A percentile compares a stretch with the other conserved stretches of the same genome.
Conservation (phyloP, 1,140 invertebrate species). For the Meteorus sp. region DNA sequence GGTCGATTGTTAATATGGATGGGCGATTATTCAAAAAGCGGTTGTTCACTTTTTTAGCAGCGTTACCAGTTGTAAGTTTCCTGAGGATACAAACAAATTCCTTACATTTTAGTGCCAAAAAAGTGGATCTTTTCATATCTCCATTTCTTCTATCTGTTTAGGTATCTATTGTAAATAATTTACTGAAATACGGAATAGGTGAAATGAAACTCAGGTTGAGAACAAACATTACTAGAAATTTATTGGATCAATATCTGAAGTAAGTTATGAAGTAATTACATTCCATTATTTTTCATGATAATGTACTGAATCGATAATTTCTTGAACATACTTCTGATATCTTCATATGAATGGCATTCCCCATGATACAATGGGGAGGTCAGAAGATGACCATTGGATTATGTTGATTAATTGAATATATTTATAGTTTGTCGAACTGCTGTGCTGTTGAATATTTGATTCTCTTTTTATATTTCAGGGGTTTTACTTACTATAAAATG, state of each 20-base stretch:
- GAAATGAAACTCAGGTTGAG: conserved; percentile 90
- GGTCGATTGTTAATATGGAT: conserved; percentile 91
- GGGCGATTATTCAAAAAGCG: conserved; percentile 73
- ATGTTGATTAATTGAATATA: not conserved
- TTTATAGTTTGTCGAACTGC: too few species aligned
- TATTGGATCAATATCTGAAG: conserved; percentile 92
- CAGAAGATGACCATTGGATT: conserved; percentile 10
- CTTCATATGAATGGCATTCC: conserved; percentile 12
- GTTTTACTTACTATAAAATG: conserved; percentile 97
- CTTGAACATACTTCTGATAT: not conserved
- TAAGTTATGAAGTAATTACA: conserved; percentile 60
- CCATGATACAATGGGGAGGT: conserved; percentile 17
- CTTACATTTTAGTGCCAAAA: conserved; percentile 12
- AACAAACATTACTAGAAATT: conserved; percentile 82
- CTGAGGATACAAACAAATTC: too few species aligned
- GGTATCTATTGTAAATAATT: conserved; percentile 89
- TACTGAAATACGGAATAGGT: conserved; percentile 91
- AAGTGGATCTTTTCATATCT: conserved; percentile 19
- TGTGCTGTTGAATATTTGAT: too few species aligned
- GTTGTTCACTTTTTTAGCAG: conserved; percentile 75
- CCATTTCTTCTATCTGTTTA: conserved; percentile 51
- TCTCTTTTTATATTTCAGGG: conserved; percentile 63
- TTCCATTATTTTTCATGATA: not conserved
- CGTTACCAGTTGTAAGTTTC: conserved; percentile 79
- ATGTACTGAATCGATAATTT: not conserved